Base-by-base conservation (phyloP, 2,888 invertebrate genomes). In the Vandiemenella viatica region DNA sequence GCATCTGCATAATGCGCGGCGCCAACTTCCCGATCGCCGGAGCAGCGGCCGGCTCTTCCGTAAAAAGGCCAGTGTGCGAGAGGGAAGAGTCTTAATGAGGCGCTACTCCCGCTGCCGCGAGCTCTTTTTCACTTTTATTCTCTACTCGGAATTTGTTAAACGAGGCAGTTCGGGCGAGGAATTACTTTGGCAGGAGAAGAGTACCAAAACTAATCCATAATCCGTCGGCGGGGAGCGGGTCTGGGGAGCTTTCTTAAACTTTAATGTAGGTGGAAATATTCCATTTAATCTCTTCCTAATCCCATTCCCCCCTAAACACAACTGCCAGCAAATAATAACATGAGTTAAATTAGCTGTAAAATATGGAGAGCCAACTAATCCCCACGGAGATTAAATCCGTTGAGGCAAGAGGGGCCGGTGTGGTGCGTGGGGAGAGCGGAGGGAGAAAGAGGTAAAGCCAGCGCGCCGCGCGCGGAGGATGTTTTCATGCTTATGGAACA, bases 281-380 rank as follows among this genome's bases (percentile, higher is more conserved):
- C 55, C 50, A 55, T 55, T 55, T 55, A 55, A 55, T 55, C 55
- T 51, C 53, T 49, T 53, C 48, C 48, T 55, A 55, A 55, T 55
- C 55, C 53, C 51, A 53, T 53, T 50, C 52, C 51, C 49, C 49
- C 47, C 55, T 51, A 51, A 55, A 55, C 55, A 53, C 55, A 55
- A 53, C 55, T 55, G 55, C 55, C 52, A 52, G 54, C 54, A 55
- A 55, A 55, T 55, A 53, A 55, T 55, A 55, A 55, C 55, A 55
- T 53, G 55, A 55, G 55, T 55, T 55, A 55, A 55, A 55, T 55
- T 55, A 55, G 55, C 50, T 51, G 55, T 55, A 55, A 55, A 55
- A 55, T 55, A 55, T 55, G 55, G 53, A 55, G 50, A 54, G 54
- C 50, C 41, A 50, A 50, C 50, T 52, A 54, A 54, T 52, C 54